Evolutionary conservation across 2,888 invertebrate species (phyloP).

Genomic region (Neoaliturus tenellus): DNA sequence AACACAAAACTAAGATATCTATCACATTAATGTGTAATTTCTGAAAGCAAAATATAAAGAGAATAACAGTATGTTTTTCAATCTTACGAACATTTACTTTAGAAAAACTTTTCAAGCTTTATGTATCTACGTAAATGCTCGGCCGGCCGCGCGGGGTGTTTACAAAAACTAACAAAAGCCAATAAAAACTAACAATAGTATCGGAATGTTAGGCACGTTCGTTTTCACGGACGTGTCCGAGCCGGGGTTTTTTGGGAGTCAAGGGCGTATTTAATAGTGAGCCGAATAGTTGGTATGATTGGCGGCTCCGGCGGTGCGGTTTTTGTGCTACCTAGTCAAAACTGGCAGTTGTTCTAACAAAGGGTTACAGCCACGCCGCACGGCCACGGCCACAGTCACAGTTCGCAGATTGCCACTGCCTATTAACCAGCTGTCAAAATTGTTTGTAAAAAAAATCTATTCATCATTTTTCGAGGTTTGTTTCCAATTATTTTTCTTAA

Average conservation of each 20-base stretch:
- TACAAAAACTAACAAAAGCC: not conserved
- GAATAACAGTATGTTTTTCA: too few relatives aligned
- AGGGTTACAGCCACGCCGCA: not conserved
- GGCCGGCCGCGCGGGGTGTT: too few relatives aligned
- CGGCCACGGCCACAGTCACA: not conserved
- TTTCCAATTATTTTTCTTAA: too few relatives aligned
- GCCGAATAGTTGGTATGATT: conserved; percentile 1
- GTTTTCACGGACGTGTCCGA: not conserved
- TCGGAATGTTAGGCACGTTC: conserved; percentile 1
- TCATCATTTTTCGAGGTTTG: too few relatives aligned
- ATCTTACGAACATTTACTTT: too few relatives aligned
- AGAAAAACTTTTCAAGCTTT: too few relatives aligned
- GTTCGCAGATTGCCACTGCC: not conserved
- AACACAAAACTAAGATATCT: too few relatives aligned
- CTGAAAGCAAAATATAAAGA: too few relatives aligned
- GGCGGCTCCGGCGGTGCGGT: not conserved
- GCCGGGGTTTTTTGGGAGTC: not conserved
- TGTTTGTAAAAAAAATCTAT: too few relatives aligned
- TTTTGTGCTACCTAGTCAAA: not conserved
- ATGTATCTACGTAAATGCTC: too few relatives aligned
- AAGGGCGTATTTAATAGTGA: conserved; percentile 22
- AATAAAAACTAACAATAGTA: conserved; percentile 3
- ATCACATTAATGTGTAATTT: too few relatives aligned
- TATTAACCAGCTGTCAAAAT: too few relatives aligned
- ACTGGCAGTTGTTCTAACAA: conserved; percentile 4